Base-by-base conservation (phyloP, 2,888 invertebrate species). In the Acronicta psi region DNA sequence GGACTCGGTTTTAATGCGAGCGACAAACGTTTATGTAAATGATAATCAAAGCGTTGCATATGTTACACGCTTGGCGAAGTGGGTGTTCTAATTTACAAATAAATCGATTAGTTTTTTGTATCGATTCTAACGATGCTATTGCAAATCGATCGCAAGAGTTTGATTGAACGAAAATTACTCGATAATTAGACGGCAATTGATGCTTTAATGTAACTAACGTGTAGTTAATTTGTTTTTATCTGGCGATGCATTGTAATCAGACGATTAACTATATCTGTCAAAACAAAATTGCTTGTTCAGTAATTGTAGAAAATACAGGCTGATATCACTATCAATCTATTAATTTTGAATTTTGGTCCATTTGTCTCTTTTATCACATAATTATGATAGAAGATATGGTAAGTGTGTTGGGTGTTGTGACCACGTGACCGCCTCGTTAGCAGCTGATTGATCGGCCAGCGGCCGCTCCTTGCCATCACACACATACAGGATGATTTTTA, bases 371-470 rank as follows among this genome's bases (percentile, higher is more conserved):
- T 75, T 76, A 73, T 75, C 17, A 14, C 56, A 38, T 75, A 75
- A 75, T 75, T 73, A 75, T 75, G 73, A 75, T 75, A 75, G 65
- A 69, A 70, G 64, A 65, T 75, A 75, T 49, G 60, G 70, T 51
- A 65, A 61, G 55, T 59, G 62, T 53, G 67, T 54, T 54, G 51
- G 66, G 53, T 62, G 59, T 60, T 78, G 81, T 83, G 79, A 75
- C 83, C 86, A 86, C 86, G 86, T 88, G 86, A 85, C 81, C 83
- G 80, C 71, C 93, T 93, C 92, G 93, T 93, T 93, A 93, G 86
- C 88, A 83, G 63, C 91, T 93, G 93, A 93, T 93, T 92, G 92
- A 93, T 93, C 90, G 92, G 83, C 87, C 84, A 83, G 89, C 89
- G 86, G 75, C 75, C 83, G 83, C 80, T 85, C 79, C 84, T 83